Percentiles rank a stretch among this genome's conserved stretches.
phyloP scores from a whole-genome alignment of 2,113 vertebrate genomes.

The Hassar affinis region DNA sequence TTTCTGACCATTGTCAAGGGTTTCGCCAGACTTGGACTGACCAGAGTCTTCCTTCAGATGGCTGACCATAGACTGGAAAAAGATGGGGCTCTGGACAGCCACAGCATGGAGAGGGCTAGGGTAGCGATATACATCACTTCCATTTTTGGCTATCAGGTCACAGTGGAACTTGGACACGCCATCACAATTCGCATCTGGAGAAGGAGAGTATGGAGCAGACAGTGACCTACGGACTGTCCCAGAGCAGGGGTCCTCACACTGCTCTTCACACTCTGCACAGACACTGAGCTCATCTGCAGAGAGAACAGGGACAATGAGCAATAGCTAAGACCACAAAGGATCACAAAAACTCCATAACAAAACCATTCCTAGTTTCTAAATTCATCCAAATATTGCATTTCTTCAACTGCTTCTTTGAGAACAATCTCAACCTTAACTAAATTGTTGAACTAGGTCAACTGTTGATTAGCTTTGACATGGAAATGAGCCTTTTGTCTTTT shows the following conservation, averaged over 20 bases:
- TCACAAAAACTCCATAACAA: background rate
- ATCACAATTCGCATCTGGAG: constrained; percentile 75
- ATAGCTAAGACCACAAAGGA: background rate
- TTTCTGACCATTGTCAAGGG: constrained; percentile 65
- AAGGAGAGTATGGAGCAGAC: constrained; percentile 77
- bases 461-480: constrained; percentile 54
- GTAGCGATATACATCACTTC: constrained; percentile 84
- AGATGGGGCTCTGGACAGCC: constrained; percentile 85
- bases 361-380: constrained; percentile 9
- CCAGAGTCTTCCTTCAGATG: constrained; percentile 72
- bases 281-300: constrained; percentile 80
- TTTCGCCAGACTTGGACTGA: constrained; percentile 57
- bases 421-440: background rate
- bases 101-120: constrained; percentile 88
- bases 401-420: constrained; percentile 27
- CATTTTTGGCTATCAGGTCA: constrained; percentile 83
- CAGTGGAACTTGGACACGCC: constrained; percentile 84
- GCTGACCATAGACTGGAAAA: constrained; percentile 76
- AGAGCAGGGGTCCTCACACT: constrained; percentile 73
- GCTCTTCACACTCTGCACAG: constrained; percentile 79
- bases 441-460: constrained; percentile 31
- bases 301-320: constrained; percentile 39
- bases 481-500: constrained; percentile 55
- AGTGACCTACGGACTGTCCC: constrained; percentile 69
- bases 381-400: background rate